phyloP scores from a whole-genome alignment of 2,113 vertebrate genomes.

The Cariama cristata region DNA sequence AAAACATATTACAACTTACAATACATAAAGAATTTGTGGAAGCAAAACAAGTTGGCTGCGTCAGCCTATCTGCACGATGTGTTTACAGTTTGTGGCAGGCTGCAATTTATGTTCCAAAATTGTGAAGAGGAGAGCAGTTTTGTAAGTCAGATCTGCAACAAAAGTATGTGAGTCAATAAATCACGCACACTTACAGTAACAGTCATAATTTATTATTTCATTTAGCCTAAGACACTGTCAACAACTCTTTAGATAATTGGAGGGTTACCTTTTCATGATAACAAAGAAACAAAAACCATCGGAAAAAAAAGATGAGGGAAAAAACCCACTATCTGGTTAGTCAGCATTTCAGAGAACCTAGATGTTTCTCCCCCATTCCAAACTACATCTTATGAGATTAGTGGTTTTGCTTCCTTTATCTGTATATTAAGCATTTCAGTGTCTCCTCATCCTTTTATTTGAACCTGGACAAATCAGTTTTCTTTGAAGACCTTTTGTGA shows the following conservation, averaged over 20 bases:
- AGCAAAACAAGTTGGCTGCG: background rate
- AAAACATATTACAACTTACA: background rate
- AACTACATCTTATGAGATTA: background rate
- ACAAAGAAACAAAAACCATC: background rate
- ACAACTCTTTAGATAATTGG: background rate
- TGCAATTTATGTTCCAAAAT: background rate
- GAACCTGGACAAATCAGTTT: background rate
- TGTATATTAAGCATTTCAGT: background rate
- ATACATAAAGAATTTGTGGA: background rate
- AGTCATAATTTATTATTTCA: background rate
- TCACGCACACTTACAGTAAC: background rate
- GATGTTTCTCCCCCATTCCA: background rate
- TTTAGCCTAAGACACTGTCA: background rate
- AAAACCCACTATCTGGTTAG: fast-evolving
- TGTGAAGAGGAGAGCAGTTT: background rate
- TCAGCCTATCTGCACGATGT: background rate
- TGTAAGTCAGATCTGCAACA: background rate
- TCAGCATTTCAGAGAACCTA: background rate
- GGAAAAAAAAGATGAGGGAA: background rate
- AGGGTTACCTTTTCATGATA: background rate
- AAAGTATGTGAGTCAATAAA: background rate
- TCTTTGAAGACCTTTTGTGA: background rate
- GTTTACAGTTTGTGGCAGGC: background rate
- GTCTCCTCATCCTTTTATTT: background rate
- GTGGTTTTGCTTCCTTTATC: background rate